A percentile compares a stretch with the other conserved stretches of the same genome.
Conservation (phyloP, 2,888 invertebrate species). For the Limenitis camilla region DNA sequence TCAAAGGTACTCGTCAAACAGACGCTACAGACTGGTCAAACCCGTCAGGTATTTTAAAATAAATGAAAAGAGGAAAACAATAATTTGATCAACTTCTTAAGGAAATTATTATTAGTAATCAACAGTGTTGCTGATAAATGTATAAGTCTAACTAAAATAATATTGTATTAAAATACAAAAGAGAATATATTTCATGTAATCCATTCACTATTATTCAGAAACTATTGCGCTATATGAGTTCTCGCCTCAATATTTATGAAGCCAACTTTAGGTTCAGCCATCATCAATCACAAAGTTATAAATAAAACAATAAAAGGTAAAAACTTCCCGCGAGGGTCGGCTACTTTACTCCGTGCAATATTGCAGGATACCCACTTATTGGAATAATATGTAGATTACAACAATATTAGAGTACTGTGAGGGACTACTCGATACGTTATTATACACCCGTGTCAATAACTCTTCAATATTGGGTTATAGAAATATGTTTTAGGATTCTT, state of each 20-base stretch:
- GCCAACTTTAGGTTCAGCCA: constrained; percentile 55
- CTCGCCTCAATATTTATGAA: constrained; percentile 71
- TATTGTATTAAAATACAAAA: background rate
- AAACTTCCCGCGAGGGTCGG: constrained; percentile 58
- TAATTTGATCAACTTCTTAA: too few species aligned
- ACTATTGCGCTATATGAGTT: constrained; percentile 61
- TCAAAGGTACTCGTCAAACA: too few species aligned
- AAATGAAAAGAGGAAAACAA: too few species aligned
- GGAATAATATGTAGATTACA: constrained; percentile 74
- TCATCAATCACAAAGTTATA: constrained; percentile 75
- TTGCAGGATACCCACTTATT: constrained; percentile 69
- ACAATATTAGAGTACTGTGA: constrained; percentile 61
- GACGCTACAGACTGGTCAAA: too few species aligned
- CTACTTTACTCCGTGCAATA: constrained; percentile 57
- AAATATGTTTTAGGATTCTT: too few species aligned
- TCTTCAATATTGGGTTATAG: constrained; percentile 27
- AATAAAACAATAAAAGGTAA: constrained; percentile 75
- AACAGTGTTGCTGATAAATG: too few species aligned
- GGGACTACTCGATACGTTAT: constrained; percentile 55
- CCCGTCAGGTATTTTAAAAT: too few species aligned
- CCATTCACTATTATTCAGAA: constrained; percentile 30
- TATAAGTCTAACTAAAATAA: background rate
- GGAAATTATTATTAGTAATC: too few species aligned
- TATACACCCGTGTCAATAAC: constrained; percentile 41
- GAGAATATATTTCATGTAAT: constrained; percentile 20